A percentile compares a stretch with the other conserved stretches of the same genome.
Evolutionary conservation across 2,888 invertebrate genomes (phyloP).

Genomic region (Macaria liturata): DNA sequence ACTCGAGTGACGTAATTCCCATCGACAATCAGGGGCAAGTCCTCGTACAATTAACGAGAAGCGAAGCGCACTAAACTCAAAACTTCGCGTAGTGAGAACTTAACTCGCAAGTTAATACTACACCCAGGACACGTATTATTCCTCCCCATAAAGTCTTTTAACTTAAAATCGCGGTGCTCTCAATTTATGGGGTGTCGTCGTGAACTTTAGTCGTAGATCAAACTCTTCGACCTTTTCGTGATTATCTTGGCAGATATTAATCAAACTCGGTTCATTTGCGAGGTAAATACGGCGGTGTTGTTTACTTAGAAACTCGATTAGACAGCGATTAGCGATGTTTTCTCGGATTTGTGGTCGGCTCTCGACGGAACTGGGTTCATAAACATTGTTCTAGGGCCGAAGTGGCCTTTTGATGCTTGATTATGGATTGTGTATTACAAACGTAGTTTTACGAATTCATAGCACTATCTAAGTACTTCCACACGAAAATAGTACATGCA

Average conservation of each 20-base stretch:
- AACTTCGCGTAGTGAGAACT: slow-evolving; percentile 56
- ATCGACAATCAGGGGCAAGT: slow-evolving; percentile 6
- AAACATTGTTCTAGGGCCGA: not conserved
- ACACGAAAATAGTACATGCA: no score
- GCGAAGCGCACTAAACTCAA: slow-evolving; percentile 37
- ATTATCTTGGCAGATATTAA: slow-evolving; percentile 56
- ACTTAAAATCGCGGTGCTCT: slow-evolving; percentile 55
- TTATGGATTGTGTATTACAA: not conserved
- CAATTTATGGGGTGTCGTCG: slow-evolving; percentile 66
- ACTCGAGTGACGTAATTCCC: not conserved
- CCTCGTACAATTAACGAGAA: slow-evolving; percentile 33
- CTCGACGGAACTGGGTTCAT: not conserved
- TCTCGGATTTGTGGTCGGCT: slow-evolving; percentile 4
- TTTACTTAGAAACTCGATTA: slow-evolving; percentile 33
- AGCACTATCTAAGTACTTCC: not conserved
- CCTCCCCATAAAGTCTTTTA: slow-evolving; percentile 56
- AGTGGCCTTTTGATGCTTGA: no score
- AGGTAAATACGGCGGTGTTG: slow-evolving; percentile 44
- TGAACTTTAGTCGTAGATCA: slow-evolving; percentile 65
- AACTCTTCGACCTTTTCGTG: slow-evolving; percentile 46
- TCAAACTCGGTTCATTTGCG: slow-evolving; percentile 47
- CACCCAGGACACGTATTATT: slow-evolving; percentile 64
- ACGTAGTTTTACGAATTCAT: not conserved
- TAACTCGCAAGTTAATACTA: slow-evolving; percentile 58
- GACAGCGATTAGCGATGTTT: slow-evolving; percentile 34